A percentile compares a stretch with the other conserved stretches of the same genome.
Conservation (phyloP, 2,888 invertebrate genomes). For the Cheilosia grossa region DNA sequence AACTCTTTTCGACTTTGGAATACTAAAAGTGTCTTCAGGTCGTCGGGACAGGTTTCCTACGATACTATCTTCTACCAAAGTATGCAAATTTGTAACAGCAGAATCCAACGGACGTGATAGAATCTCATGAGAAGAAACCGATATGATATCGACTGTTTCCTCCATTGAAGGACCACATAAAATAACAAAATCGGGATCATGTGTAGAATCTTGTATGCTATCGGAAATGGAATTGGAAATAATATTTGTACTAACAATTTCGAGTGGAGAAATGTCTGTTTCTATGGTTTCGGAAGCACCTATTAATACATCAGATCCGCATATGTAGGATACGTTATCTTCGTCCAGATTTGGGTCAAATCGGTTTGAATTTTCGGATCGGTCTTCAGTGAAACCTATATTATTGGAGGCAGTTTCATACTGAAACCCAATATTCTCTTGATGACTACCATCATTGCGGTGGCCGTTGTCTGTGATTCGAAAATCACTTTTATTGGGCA, state of each 20-base stretch:
- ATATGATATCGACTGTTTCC: slow-evolving; percentile 1
- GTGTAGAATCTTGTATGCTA: slow-evolving; percentile 5
- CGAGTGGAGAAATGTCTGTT: slow-evolving; percentile 20
- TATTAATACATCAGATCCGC: slow-evolving; percentile 54
- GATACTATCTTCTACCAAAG: neutral
- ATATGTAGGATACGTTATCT: slow-evolving; percentile 39
- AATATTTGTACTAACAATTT: slow-evolving; percentile 24
- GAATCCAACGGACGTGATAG: slow-evolving; percentile 13
- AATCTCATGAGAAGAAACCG: slow-evolving; percentile 29
- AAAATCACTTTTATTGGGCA: neutral
- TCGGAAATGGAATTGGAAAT: neutral
- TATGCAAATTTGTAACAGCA: neutral
- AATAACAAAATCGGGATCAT: neutral
- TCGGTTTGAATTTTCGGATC: neutral
- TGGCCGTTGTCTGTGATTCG: neutral
- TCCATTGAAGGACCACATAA: neutral
- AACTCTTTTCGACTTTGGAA: neutral
- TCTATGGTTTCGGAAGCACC: slow-evolving; percentile 50
- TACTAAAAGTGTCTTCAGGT: neutral
- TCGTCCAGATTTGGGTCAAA: neutral
- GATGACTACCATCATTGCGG: neutral
- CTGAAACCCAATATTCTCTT: neutral
- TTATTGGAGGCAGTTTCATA: slow-evolving; percentile 14
- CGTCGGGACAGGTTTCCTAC: neutral
- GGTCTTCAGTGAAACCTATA: neutral